Evolutionary conservation across 2,113 vertebrate genomes (phyloP), one percentile per base, ranked within the genome.

Genomic region (Poeciliopsis prolifica): DNA sequence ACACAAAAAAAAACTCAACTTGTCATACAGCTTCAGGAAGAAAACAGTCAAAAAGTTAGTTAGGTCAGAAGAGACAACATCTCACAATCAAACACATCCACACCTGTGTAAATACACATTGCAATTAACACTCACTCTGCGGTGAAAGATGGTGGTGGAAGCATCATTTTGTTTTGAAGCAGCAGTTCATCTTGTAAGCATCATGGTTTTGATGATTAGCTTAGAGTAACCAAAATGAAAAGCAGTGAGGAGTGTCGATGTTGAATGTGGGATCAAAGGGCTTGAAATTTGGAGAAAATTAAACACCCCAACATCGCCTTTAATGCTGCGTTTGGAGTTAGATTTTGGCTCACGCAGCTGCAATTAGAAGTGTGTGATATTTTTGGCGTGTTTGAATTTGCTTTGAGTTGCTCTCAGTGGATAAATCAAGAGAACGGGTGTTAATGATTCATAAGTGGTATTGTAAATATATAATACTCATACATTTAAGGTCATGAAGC

Each of bases 381-480:
- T 86, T 65, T 19, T 22, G 48, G 62, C 81, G 70, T 81, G 61
- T 81, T 86, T 80, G 72, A 65, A 69, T 80, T 61, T 24, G 75
- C 85, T 89, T 82, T 80, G 82, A 86, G 84, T 87, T 44, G 12
- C 75, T 86, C 83, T 71, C 80, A n/a, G 68, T 14, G 76, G 82
- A 76, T 74, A 64, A 79, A 61, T 68, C 68, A 44, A 33, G 82
- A 44, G 51, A 68, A 75, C 28, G 62, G 80, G 78, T 26, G 82
- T 89, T 82, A 86, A 89, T 88, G 88, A 92, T 90, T 91, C 75
- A 87, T 86, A 86, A 83, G 61, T 78, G 78, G 61, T 63, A 72
- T 88, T 90, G 92, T 88, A 91, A 84, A 89, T 89, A 86, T 70
- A 87, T 77, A 86, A 91, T 80, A 37, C 61, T 40, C 75, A 88